Base-by-base conservation (phyloP, 1,140 invertebrate species). In the Leptonema lineaticorne region DNA sequence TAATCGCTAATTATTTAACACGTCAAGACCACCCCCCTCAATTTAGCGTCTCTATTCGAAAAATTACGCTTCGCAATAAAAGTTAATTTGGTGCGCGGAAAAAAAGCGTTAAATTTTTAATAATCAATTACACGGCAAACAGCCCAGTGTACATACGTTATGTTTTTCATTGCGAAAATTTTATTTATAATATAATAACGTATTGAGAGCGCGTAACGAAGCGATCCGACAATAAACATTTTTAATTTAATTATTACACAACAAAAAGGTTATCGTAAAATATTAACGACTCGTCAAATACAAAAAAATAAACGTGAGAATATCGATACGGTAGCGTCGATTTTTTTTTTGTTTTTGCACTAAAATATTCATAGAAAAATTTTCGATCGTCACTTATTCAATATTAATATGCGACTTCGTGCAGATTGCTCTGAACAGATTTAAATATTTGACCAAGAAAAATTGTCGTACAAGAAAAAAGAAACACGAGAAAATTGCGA, bases 111-210 rank as follows among this genome's bases (percentile, higher is more conserved):
- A 41, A 41, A 41, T 41, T n/a, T n/a, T 41, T 41, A 41, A 41
- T 41, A 41, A 41, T 41, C 37, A 41, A 41, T 41, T 41, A 41
- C 37, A n/a, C n/a, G n/a, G n/a, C n/a, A n/a, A n/a, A n/a, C n/a
- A n/a, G n/a, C n/a, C n/a, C n/a, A n/a, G n/a, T n/a, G n/a, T n/a
- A n/a, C n/a, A n/a, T n/a, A n/a, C n/a, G n/a, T n/a, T n/a, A n/a
- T n/a, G n/a, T n/a, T n/a, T n/a, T n/a, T n/a, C n/a, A n/a, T n/a
- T n/a, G n/a, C n/a, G n/a, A n/a, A n/a, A n/a, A n/a, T n/a, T n/a
- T n/a, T n/a, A n/a, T n/a, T n/a, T n/a, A n/a, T n/a, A n/a, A n/a
- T n/a, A n/a, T 16, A 41, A 41, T 41, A 41, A 41, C 9, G 2
- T 14, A 9, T 41, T 41, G 37, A 9, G 16, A 41, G 11, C 37